A percentile compares a stretch with the other conserved stretches of the same genome.
These are phyloP conservation scores for Sorex maritimensis DNA, from an alignment of 2,797 vertebrate genomes.

Conservation along the genomic window DNA sequence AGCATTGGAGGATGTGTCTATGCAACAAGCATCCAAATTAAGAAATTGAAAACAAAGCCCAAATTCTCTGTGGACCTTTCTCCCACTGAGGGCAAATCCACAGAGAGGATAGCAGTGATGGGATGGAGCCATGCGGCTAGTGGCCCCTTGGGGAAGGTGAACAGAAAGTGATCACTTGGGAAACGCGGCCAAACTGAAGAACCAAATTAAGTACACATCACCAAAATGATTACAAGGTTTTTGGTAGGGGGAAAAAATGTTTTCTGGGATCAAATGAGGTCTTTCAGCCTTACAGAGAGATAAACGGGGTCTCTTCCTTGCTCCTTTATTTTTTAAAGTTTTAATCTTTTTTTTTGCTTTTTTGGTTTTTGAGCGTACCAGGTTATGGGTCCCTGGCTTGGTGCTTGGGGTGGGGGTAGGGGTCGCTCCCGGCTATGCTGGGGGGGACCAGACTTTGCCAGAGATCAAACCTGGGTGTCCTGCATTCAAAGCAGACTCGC, in stretches of 20 bases:
- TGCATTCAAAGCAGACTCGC: no score
- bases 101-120: constrained; percentile 53
- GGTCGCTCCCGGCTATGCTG: no score
- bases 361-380: no score
- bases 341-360: no score
- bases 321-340: no score
- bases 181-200: constrained; percentile 51
- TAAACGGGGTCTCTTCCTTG: constrained; percentile 82
- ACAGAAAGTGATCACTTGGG: not conserved
- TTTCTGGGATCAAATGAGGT: constrained; percentile 38
- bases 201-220: not conserved
- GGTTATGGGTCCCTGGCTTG: not conserved
- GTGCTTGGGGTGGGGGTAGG: no score
- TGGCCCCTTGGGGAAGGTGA: no score
- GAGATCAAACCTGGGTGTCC: no score
- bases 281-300: constrained; percentile 87
- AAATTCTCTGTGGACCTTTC: constrained; percentile 65
- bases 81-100: constrained; percentile 40
- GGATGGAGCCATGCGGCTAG: no score
- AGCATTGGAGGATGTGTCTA: constrained; percentile 69
- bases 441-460: no score
- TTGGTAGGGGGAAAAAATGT: not conserved
- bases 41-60: constrained; percentile 62
- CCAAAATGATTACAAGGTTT: not conserved
- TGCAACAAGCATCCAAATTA: constrained; percentile 36